Evolutionary conservation across 53 echinoderm and acorn worm genomes (phyloP).

Genomic region (Echinometra lucunter): DNA sequence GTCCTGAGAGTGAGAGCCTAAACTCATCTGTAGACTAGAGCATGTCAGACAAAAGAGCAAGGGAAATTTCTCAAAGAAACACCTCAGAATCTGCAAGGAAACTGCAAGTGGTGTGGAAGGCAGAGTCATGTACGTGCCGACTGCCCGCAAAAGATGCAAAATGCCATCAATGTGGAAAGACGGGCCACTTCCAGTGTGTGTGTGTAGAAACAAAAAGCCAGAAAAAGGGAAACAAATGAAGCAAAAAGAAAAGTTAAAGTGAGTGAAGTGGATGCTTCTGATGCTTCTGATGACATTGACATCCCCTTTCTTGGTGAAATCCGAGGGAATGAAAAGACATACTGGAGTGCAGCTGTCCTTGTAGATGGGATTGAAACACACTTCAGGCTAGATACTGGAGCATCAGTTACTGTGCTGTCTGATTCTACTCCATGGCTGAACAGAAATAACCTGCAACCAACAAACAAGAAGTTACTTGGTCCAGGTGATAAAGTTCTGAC

Average conservation of each 20-base stretch:
- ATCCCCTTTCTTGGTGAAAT: conserved; percentile 67
- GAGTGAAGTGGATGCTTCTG: too few species aligned
- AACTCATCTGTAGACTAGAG: not conserved
- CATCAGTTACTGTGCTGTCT: conserved; percentile 56
- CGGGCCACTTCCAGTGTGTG: conserved; percentile 54
- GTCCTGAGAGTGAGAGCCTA: conserved; percentile 7
- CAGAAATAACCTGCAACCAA: not conserved
- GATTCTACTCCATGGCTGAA: conserved; percentile 40
- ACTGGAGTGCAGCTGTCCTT: conserved; percentile 72
- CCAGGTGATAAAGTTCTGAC: conserved; percentile 25
- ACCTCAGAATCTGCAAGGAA: not conserved
- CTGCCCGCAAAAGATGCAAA: conserved; percentile 80
- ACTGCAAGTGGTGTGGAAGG: conserved; percentile 16
- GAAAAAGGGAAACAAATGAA: not conserved
- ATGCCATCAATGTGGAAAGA: conserved; percentile 56
- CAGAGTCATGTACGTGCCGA: not conserved
- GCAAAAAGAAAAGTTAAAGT: conserved; percentile 13
- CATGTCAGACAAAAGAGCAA: too few species aligned
- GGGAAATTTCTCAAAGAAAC: too few species aligned
- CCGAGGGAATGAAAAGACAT: conserved; percentile 12
- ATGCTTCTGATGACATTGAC: too few species aligned
- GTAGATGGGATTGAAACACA: conserved; percentile 69
- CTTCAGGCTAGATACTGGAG: conserved; percentile 76
- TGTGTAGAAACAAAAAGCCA: not conserved
- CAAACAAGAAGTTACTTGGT: conserved; percentile 51